These are phyloP conservation scores for Trachelus stipa DNA, from an alignment of 2,888 invertebrate species.

Conservation along the genomic window DNA sequence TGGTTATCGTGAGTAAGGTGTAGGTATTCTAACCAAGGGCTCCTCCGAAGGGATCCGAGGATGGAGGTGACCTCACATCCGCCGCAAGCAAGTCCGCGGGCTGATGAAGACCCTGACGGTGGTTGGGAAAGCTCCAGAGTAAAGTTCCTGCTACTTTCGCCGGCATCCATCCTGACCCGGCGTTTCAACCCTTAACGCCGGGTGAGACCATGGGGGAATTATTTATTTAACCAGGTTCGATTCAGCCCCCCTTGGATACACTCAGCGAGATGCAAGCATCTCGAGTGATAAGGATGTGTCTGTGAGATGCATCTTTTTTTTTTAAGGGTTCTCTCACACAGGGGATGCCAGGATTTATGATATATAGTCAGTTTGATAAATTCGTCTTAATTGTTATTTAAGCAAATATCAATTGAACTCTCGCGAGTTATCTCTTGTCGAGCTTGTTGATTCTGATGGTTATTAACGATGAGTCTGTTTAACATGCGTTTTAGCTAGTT, in stretches of 20 bases:
- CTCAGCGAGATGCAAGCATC: background rate
- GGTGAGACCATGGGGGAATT: background rate
- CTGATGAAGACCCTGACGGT: conserved; percentile 38
- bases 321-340: too few species aligned
- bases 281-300: background rate
- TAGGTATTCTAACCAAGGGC: background rate
- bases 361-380: too few species aligned
- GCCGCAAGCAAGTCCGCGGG: conserved; percentile 29
- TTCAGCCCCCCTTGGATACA: background rate
- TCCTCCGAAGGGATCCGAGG: conserved; percentile 8
- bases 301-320: too few species aligned
- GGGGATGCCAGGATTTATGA: too few species aligned
- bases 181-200: background rate
- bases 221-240: background rate
- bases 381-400: too few species aligned
- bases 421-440: background rate
- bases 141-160: background rate
- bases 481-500: background rate
- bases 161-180: background rate
- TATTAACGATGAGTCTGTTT: background rate
- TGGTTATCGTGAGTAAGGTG: background rate
- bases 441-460: background rate
- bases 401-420: too few species aligned
- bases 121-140: background rate
- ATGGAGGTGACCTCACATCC: conserved; percentile 13